These are phyloP conservation scores for Glaucomys volans DNA, from an alignment of 2,113 vertebrate genomes.

Conservation along the genomic window DNA sequence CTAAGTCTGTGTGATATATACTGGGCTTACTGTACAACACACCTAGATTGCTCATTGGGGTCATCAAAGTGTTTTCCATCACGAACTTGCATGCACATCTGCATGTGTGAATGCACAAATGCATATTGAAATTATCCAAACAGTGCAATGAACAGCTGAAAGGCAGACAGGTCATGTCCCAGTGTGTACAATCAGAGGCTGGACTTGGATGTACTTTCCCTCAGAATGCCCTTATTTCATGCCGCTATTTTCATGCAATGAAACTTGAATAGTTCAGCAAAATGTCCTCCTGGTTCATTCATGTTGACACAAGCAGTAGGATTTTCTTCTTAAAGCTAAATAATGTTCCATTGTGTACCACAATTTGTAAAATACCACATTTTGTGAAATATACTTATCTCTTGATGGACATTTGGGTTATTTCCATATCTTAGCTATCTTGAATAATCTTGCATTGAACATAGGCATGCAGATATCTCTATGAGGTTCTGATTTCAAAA, in stretches of 20 bases:
- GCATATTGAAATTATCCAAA: accelerated
- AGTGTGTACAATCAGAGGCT: background rate
- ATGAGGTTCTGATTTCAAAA: background rate
- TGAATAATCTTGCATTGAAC: background rate
- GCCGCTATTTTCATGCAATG: background rate
- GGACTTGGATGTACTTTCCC: background rate
- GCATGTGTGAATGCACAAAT: accelerated
- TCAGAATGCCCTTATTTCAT: background rate
- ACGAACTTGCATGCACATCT: background rate
- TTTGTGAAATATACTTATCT: background rate
- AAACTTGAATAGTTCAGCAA: background rate
- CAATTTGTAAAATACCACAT: background rate
- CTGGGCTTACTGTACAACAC: accelerated
- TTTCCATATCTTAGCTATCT: background rate
- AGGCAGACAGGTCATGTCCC: background rate
- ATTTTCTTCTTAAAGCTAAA: background rate
- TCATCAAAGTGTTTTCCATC: background rate
- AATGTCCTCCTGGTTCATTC: background rate
- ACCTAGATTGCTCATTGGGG: background rate
- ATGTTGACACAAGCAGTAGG: background rate
- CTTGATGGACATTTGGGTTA: background rate
- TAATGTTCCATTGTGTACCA: background rate
- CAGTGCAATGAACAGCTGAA: background rate
- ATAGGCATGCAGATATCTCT: background rate
- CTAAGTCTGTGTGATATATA: too few species aligned